phyloP scores from a whole-genome alignment of 2,797 vertebrate genomes.

The Notamacropus eugenii region DNA sequence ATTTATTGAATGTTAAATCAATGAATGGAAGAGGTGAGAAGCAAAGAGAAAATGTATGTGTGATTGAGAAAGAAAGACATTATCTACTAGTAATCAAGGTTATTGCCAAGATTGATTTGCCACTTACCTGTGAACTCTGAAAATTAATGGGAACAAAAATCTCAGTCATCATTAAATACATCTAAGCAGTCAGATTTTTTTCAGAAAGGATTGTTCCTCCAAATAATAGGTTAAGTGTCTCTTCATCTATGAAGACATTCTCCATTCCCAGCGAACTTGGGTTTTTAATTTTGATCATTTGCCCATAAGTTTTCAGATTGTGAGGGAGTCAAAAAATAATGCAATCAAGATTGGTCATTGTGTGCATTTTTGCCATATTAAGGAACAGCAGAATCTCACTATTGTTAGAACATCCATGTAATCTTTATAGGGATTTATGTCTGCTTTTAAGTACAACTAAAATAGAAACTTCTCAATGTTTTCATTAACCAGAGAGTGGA shows the following conservation, averaged over 20 bases:
- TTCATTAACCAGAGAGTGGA: background rate
- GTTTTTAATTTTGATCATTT: background rate
- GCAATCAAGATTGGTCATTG: background rate
- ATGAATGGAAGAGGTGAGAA: background rate
- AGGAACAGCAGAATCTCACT: background rate
- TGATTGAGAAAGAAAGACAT: background rate
- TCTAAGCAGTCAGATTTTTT: background rate
- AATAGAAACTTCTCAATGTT: slow-evolving; percentile 10
- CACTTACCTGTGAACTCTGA: background rate
- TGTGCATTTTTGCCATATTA: background rate
- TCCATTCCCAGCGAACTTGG: background rate
- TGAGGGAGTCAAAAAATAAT: background rate
- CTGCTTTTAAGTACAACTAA: slow-evolving; percentile 7
- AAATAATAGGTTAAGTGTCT: background rate
- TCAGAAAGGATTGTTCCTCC: background rate
- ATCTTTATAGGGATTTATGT: slow-evolving; percentile 33
- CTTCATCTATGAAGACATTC: background rate
- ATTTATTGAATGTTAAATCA: background rate
- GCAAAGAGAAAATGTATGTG: background rate
- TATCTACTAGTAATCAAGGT: background rate
- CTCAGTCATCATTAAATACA: background rate
- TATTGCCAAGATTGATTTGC: background rate
- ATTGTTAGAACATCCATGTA: background rate
- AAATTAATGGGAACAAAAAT: background rate
- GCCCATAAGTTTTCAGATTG: background rate